These are phyloP conservation scores for Lutjanus campechanus DNA, from an alignment of 2,797 vertebrate genomes.

Conservation along the genomic window DNA sequence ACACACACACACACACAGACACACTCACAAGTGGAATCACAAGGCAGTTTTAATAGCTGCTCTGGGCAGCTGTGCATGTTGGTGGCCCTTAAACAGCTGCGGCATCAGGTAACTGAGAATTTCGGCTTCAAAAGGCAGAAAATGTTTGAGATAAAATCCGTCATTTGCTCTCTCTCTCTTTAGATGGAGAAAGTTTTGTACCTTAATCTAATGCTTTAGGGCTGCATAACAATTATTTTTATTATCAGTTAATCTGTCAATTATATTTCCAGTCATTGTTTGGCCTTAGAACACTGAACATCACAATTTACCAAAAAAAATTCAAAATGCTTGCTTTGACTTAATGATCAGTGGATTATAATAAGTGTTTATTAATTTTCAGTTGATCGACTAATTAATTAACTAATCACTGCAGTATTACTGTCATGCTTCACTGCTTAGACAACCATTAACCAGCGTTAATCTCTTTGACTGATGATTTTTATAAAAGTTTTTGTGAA, in stretches of 20 bases:
- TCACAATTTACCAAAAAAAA: background rate
- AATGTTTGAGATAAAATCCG: slow-evolving; percentile 1
- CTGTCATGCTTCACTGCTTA: background rate
- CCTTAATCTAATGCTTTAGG: slow-evolving; percentile 1
- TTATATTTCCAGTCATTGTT: background rate
- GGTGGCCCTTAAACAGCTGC: slow-evolving; percentile 28
- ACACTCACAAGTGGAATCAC: slow-evolving; percentile 37
- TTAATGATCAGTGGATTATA: background rate
- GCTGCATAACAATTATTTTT: background rate
- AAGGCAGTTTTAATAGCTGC: slow-evolving; percentile 47
- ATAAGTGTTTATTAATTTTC: background rate
- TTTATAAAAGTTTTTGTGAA: too few relatives aligned
- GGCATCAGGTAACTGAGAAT: slow-evolving; percentile 13
- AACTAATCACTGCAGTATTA: background rate
- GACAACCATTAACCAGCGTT: background rate
- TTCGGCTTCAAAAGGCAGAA: slow-evolving; percentile 14
- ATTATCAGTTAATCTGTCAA: background rate
- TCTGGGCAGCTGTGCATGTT: slow-evolving; percentile 40
- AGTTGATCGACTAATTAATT: background rate
- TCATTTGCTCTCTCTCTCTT: background rate
- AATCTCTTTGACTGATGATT: too few relatives aligned
- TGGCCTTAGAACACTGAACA: background rate
- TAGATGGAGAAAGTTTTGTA: background rate
- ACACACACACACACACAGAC: slow-evolving; percentile 49
- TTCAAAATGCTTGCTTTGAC: background rate